Base-by-base conservation (phyloP, 2,113 vertebrate genomes). In the Xenotilapia flavipinnis region DNA sequence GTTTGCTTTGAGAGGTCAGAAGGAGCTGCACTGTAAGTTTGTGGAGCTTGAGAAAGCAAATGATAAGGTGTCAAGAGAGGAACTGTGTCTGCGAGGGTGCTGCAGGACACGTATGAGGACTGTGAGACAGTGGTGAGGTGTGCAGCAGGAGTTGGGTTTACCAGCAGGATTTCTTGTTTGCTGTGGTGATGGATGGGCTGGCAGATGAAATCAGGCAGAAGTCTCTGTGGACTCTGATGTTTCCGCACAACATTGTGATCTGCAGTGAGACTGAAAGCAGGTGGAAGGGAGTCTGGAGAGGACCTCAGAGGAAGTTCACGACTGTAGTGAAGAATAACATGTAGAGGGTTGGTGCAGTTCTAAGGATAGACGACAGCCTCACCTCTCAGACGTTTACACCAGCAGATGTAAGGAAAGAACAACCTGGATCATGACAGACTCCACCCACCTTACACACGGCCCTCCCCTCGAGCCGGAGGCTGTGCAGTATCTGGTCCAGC, bases 1-100 rank as follows among this genome's bases (percentile, higher is more conserved):
- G 33, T 65, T 21, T 65, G 33, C 33, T 65, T 38, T 65, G 60
- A 65, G 60, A 0, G 10, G 60, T 65, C 60, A 38, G 60, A 65
- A 13, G 33, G 19, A 65, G 19, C 60, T 65, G 60, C 60, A 1
- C 60, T 65, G 33, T 65, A 13, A 3, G 33, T 65, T 13, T 38
- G 60, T 65, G 60, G 33, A 65, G 11, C 60, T 65, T 7, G 33
- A 65, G 19, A 65, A 65, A 38, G 33, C 33, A 21, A 65, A 38
- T 0, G 0, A 65, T 21, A 6, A 17, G 0, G 60, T 36, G 60
- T 4, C 17, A 0, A 36, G 31, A 65, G 17, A 65, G 60, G 10
- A 65, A 1, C 10, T 65, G 19, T 65, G 17, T 5, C 31, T 36
- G 58, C 1, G 17, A 65, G 60, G 2, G 60, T 0, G 60, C 3